Conservation (phyloP, 2,797 vertebrate genomes). For the Thalassophryne amazonica region DNA sequence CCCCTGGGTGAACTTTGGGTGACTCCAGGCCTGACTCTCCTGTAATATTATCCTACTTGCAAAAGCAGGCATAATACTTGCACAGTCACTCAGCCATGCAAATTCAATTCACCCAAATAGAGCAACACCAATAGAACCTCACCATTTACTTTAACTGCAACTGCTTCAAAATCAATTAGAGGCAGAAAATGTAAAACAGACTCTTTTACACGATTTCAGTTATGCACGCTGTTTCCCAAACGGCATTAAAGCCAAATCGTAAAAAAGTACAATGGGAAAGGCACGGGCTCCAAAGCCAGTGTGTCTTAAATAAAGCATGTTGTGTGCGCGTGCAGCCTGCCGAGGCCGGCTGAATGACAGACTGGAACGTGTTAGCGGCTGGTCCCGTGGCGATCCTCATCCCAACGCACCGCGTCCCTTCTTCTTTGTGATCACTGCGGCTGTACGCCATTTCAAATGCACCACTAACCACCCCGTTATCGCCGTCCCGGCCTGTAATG, state of each 20-base stretch:
- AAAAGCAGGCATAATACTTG: conserved; percentile 47
- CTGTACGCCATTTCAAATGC: conserved; percentile 32
- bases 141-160: conserved; percentile 56
- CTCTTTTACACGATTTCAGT: conserved; percentile 24
- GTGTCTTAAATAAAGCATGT: conserved; percentile 39
- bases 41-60: conserved; percentile 41
- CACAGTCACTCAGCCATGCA: conserved; percentile 41
- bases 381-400: conserved; percentile 26
- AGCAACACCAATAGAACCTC: conserved; percentile 49
- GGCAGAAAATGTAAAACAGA: conserved; percentile 42
- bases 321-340: neutral
- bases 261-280: conserved; percentile 9
- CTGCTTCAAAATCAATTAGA: conserved; percentile 55
- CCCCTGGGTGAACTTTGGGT: conserved; percentile 3
- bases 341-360: conserved; percentile 11
- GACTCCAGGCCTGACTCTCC: conserved; percentile 1
- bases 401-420: conserved; percentile 7
- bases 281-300: conserved; percentile 2
- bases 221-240: conserved; percentile 33
- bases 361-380: conserved; percentile 8
- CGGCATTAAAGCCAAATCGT: conserved; percentile 12
- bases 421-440: neutral
- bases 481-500: conserved; percentile 46
- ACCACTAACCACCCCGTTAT: conserved; percentile 52
- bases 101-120: conserved; percentile 65